Evolutionary conservation across 2,797 vertebrate genomes (phyloP), one percentile per base, ranked within the genome.

Genomic region (Bradypus variegatus): DNA sequence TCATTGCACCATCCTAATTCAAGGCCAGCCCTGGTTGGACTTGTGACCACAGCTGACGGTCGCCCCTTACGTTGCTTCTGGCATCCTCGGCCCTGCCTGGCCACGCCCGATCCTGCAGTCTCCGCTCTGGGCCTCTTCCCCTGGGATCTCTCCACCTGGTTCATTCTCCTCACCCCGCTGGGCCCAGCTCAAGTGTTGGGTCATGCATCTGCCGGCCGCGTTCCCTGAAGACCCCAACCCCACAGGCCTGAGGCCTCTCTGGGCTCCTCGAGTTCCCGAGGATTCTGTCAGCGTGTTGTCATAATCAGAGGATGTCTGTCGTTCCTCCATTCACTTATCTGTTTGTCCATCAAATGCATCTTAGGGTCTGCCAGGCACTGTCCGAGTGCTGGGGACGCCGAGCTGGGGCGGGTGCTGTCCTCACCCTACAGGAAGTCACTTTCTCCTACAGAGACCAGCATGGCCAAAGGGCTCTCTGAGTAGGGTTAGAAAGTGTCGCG

Each of bases 1-100:
- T 45, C 8, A 45, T 45, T 45, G 41, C 41, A 45, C 41, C 41
- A 45, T 45, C 41, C 60, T 45, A 2, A 25, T 2, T 27, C 36
- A 3, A 5, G 38, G 38, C 75, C 16, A 0, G 31, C 6, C 50
- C 27, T 9, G 5, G n/a, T 1, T 33, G 89, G 14, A 5, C 27
- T 25, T 27, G 3, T 29, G 33, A 31, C 31, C 4, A 5, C 41
- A 18, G 50, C 53, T 5, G 3, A 60, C 4, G 33, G 6, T 1
- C 0, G 38, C 9, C 45, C 70, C 53, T 8, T 4, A 6, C 14
- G 33, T 31, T 8, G 16, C 23, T 5, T 15, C 50, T 18, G 11
- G 3, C 1, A 1, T 36, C 14, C 89, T 29, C 6, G 1, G 87
- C 88, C 36, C 0, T 15, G 67, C 62, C 8, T 3, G 41, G 45